Evolutionary conservation across 2,888 invertebrate species (phyloP).

Genomic region (Keiferia lycopersicella): DNA sequence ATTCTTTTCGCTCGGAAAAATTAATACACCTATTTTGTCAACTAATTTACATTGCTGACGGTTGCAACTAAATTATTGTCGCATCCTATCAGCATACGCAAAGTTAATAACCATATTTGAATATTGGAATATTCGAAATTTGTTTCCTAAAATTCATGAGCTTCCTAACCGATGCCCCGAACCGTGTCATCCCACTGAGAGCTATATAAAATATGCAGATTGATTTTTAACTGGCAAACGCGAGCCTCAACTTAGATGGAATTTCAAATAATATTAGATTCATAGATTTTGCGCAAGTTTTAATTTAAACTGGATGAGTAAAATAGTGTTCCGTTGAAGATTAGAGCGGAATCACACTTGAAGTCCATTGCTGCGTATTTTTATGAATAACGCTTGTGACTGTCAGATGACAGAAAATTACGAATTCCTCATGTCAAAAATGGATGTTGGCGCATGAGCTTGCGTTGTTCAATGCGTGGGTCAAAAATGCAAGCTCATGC

Average conservation of each 20-base stretch:
- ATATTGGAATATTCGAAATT: not conserved
- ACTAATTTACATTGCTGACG: too few species aligned
- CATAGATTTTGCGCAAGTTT: slow-evolving; percentile 34
- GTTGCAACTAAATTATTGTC: too few species aligned
- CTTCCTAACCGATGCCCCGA: not conserved
- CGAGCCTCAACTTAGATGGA: slow-evolving; percentile 34
- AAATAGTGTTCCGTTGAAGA: not conserved
- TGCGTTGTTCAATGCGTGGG: too few species aligned
- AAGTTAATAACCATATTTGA: not conserved
- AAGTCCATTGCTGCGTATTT: too few species aligned
- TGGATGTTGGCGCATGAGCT: too few species aligned
- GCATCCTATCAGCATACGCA: not conserved
- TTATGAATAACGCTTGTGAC: too few species aligned
- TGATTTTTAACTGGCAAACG: slow-evolving; percentile 35
- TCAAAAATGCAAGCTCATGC: too few species aligned
- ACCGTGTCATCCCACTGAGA: slow-evolving; percentile 1
- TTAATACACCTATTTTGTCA: too few species aligned
- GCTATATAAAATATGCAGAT: slow-evolving; percentile 36
- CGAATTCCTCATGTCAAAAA: too few species aligned
- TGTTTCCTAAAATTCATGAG: not conserved
- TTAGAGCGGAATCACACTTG: too few species aligned
- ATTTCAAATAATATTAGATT: slow-evolving; percentile 35
- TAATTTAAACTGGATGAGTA: slow-evolving; percentile 24
- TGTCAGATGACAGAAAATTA: too few species aligned
- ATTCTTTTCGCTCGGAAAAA: too few species aligned